phyloP scores from a whole-genome alignment of 2,888 invertebrate genomes.

The Lissocephala sabroskyi region DNA sequence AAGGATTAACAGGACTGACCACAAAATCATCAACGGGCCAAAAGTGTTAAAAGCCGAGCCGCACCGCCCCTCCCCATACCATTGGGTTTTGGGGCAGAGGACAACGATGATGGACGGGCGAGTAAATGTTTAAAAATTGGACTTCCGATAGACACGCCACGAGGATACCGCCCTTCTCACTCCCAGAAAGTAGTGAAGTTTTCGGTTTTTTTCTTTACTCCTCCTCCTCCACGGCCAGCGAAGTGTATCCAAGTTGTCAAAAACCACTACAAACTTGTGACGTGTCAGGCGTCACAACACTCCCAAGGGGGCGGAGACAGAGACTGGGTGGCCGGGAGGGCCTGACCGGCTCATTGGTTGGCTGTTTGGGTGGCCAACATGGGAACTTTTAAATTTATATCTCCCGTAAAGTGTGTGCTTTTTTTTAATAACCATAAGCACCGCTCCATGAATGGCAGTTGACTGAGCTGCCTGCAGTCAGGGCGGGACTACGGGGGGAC shows the following conservation, averaged over 20 bases:
- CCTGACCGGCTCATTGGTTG: neutral
- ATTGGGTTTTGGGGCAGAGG: constrained; percentile 12
- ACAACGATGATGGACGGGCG: neutral
- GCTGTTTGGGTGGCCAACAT: constrained; percentile 13
- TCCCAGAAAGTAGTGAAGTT: no score
- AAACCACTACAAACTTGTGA: constrained; percentile 71
- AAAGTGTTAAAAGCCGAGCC: constrained; percentile 16
- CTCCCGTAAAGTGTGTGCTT: constrained; percentile 20
- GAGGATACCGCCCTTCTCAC: no score
- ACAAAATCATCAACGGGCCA: constrained; percentile 67
- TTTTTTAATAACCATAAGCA: constrained; percentile 63
- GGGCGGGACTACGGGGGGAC: constrained; percentile 9
- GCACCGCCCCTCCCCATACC: constrained; percentile 3
- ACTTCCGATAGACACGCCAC: no score
- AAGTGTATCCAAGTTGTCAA: constrained; percentile 69
- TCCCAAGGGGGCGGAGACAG: constrained; percentile 43
- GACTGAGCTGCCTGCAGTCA: constrained; percentile 41
- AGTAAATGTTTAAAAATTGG: neutral
- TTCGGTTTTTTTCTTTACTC: no score
- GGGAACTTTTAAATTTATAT: constrained; percentile 59
- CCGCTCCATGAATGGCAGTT: constrained; percentile 58
- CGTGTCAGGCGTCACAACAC: constrained; percentile 56
- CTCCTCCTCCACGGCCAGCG: constrained; percentile 26
- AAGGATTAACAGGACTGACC: constrained; percentile 70
- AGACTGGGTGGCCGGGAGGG: no score